Evolutionary conservation across 2,888 invertebrate genomes (phyloP), one percentile per base, ranked within the genome.

Genomic region (Allolobophora icterica): DNA sequence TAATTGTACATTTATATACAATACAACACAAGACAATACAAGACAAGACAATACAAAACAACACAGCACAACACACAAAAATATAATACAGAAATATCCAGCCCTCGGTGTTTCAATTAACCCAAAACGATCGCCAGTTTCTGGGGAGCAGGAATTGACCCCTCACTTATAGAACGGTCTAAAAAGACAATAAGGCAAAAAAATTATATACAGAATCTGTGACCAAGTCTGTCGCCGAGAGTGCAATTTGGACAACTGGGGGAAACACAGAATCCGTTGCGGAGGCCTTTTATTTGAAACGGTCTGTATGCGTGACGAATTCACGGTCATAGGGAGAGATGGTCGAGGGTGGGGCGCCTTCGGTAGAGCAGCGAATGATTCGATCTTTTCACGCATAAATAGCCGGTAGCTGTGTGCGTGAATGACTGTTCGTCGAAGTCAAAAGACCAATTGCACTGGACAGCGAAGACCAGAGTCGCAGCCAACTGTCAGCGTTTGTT

Each of bases 371-470:
- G 52, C 52, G 52, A 24, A 52, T 52, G 52, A n/a, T 71, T 71
- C 71, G n/a, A 71, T 71, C 71, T 71, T 71, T 71, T 71, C n/a
- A 71, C 71, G 30, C 71, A 71, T 71, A 71, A 89, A 89, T 35
- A 89, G 89, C 34, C n/a, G 89, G 3, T 33, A n/a, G 38, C n/a
- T 1, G 8, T n/a, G 8, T 30, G 30, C 8, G n/a, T 6, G 71
- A 11, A n/a, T 30, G 8, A n/a, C 30, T 71, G 71, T 30, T 71
- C 8, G n/a, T 71, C 30, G 21, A 2, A 11, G 71, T 71, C n/a
- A 0, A 71, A 1, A 30, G 71, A 71, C 71, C 71, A n/a, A 71
- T 0, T n/a, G 13, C 8, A n/a, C 17, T n/a, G 71, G 71, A 71
- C 4, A 30, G n/a, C 3, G n/a, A n/a, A 0, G n/a, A 8, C 8